Base-by-base conservation (phyloP, 2,888 invertebrate genomes). In the Willowsia nigromaculata region DNA sequence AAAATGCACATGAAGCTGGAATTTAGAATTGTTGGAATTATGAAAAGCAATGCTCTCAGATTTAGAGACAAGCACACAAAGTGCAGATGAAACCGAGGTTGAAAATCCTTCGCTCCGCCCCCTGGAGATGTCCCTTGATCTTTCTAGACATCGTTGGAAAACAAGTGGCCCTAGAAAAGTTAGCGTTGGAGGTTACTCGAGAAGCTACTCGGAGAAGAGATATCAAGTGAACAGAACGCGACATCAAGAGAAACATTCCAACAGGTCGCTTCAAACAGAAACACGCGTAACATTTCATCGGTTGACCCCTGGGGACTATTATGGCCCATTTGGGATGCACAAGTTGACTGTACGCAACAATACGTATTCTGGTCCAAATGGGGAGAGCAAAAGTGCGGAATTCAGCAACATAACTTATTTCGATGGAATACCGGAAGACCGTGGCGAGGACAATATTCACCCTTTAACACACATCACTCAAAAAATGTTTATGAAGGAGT, bases 341-440 rank as follows among this genome's bases (percentile, higher is more conserved):
- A 91, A 89, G 22, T 40, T 92, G 7, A 87, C 81, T 0, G 90
- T 90, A n/a, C 80, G 87, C 56, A 92, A 92, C 84, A 90, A 91
- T 15, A 91, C 91, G 4, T 90, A 78, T 78, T 74, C 90, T 7
- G 90, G 76, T 47, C 91, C 92, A 25, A 59, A 65, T n/a, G 92
- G 92, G 27, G 25, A 87, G 13, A 91, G 90, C 22, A 40, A 71
- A 30, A 81, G 90, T 6, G 85, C 86, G n/a, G 90, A 90, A 71
- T 91, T 92, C 88, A 90, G 88, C 50, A 92, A 92, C 82, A 85
- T 92, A 18, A 92, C 92, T 0, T 91, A 90, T 74, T 92, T 90
- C 68, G 82, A 91, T 62, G 91, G 91, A 9, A 27, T 81, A 11
- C 62, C 68, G 43, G 88, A 82, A 62, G 91, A 91, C 62, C 82